Conservation (phyloP, 2,888 invertebrate genomes). For the Eugnorisma glareosa region DNA sequence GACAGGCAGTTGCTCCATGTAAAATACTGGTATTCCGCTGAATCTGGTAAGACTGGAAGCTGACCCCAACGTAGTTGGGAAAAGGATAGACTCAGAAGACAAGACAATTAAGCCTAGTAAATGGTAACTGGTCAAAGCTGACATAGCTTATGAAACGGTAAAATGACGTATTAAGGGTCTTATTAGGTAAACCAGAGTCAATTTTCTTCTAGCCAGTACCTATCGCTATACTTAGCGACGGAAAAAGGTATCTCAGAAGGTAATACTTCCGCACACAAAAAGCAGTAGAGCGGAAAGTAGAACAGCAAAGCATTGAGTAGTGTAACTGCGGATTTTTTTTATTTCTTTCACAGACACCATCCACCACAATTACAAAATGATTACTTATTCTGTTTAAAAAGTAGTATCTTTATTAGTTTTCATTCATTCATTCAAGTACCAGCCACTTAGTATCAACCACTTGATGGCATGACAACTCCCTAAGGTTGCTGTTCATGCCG, state of each 20-base stretch:
- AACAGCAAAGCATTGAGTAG: background rate
- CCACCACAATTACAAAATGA: background rate
- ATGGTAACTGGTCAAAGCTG: background rate
- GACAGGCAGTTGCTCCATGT: too few species aligned
- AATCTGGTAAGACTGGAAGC: too few species aligned
- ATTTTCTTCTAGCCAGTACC: background rate
- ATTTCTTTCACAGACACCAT: background rate
- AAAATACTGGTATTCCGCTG: too few species aligned
- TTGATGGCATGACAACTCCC: constrained; percentile 43
- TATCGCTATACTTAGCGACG: background rate
- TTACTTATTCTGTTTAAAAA: constrained; percentile 14
- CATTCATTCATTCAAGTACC: constrained; percentile 40
- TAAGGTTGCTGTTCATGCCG: constrained; percentile 35
- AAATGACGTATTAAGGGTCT: background rate
- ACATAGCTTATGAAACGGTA: background rate
- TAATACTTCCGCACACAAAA: background rate
- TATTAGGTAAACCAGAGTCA: background rate
- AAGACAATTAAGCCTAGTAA: background rate
- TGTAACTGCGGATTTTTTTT: background rate
- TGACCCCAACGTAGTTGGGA: too few species aligned
- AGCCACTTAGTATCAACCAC: constrained; percentile 44
- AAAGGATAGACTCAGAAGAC: too few species aligned
- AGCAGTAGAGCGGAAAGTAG: background rate
- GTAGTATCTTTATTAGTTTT: constrained; percentile 2
- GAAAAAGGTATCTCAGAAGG: background rate